A percentile compares a stretch with the other conserved stretches of the same genome.
These are phyloP conservation scores for Bombylius discolor DNA, from an alignment of 2,888 invertebrate species.

Conservation along the genomic window DNA sequence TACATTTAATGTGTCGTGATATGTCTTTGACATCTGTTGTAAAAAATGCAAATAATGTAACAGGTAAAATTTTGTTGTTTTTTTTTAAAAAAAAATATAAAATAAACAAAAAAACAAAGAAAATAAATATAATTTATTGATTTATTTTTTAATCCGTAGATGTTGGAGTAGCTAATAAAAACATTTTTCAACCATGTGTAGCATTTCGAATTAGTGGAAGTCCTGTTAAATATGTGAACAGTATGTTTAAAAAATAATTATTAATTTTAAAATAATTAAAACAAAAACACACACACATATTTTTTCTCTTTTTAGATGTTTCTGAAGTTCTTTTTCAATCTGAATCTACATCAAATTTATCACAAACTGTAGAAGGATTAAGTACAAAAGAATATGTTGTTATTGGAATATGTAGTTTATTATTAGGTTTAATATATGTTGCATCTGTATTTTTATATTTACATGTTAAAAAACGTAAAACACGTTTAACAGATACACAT, in stretches of 20 bases:
- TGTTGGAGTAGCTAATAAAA: slow-evolving; percentile 36
- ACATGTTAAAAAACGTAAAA: slow-evolving; percentile 55
- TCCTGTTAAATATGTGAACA: slow-evolving; percentile 50
- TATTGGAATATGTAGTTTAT: slow-evolving; percentile 67
- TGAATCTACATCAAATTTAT: slow-evolving; percentile 46
- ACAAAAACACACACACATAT: too few species aligned
- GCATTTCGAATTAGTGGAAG: slow-evolving; percentile 76
- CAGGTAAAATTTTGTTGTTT: slow-evolving; percentile 7
- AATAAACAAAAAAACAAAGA: background rate
- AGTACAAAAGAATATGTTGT: slow-evolving; percentile 67
- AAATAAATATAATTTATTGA: too few species aligned
- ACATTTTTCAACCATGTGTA: slow-evolving; percentile 71
- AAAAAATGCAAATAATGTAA: slow-evolving; percentile 27
- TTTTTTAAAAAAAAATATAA: background rate
- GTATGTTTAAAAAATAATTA: slow-evolving; percentile 36
- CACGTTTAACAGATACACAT: slow-evolving; percentile 25
- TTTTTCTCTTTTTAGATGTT: slow-evolving; percentile 43
- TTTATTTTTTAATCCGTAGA: slow-evolving; percentile 11
- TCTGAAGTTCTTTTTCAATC: slow-evolving; percentile 67
- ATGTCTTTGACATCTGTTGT: slow-evolving; percentile 40
- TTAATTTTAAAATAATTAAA: background rate
- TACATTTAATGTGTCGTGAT: slow-evolving; percentile 67
- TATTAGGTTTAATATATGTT: slow-evolving; percentile 78
- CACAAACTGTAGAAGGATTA: slow-evolving; percentile 46
- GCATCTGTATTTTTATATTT: slow-evolving; percentile 73